Conservation (phyloP, 2,113 vertebrate genomes). For the Lophura nycthemera region DNA sequence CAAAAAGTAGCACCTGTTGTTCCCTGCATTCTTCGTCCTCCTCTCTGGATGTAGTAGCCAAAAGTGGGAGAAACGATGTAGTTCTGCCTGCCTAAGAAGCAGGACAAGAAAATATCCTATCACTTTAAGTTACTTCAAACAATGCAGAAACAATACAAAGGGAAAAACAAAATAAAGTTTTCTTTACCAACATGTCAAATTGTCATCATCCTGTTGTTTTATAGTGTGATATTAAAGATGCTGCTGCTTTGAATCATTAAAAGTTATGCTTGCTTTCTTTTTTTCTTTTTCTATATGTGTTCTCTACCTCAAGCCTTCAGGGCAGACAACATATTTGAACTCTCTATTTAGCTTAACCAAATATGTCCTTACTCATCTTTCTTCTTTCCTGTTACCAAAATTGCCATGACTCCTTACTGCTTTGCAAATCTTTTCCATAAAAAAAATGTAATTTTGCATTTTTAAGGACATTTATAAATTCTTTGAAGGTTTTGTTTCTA, state of each 20-base stretch:
- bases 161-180: neutral
- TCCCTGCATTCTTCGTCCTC: neutral
- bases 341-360: neutral
- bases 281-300: neutral
- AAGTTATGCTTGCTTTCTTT: accelerated
- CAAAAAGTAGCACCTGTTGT: neutral
- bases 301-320: neutral
- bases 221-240: neutral
- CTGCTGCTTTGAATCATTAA: neutral
- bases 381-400: neutral
- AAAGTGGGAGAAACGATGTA: accelerated
- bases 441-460: neutral
- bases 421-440: neutral
- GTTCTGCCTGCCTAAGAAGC: neutral
- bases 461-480: neutral
- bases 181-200: neutral
- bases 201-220: neutral
- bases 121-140: neutral
- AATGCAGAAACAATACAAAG: neutral
- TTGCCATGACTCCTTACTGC: neutral
- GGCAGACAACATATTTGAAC: neutral
- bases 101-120: neutral
- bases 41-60: neutral
- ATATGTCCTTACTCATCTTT: neutral
- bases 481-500: neutral